phyloP scores from a whole-genome alignment of 2,888 invertebrate species.

The Bugula neritina region DNA sequence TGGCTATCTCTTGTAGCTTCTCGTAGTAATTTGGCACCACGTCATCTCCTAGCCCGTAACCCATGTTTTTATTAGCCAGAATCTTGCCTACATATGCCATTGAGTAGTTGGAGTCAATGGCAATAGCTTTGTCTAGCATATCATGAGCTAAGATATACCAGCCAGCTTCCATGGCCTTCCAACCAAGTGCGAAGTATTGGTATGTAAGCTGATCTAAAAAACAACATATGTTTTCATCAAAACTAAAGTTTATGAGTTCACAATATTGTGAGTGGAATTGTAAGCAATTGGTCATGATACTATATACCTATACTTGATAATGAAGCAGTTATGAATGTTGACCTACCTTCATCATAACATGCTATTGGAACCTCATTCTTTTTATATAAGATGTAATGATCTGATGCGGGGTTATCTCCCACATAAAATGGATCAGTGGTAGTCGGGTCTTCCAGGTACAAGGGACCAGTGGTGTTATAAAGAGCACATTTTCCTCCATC shows the following conservation, averaged over 20 bases:
- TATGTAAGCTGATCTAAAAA: neutral
- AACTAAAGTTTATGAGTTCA: no score
- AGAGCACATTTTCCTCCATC: slow-evolving; percentile 18
- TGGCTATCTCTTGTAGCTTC: neutral
- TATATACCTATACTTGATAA: no score
- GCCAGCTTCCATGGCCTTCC: slow-evolving; percentile 25
- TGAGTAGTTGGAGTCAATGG: neutral
- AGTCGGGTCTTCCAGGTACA: neutral
- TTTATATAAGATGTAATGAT: slow-evolving; percentile 12
- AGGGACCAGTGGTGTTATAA: neutral
- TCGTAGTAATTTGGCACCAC: neutral
- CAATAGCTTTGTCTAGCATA: slow-evolving; percentile 15
- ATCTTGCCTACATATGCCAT: slow-evolving; percentile 14
- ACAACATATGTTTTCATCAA: no score
- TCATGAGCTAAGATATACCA: slow-evolving; percentile 14
- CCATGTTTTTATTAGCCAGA: neutral
- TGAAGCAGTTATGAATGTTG: no score
- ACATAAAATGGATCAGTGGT: neutral
- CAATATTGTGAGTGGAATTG: no score
- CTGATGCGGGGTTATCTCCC: slow-evolving; percentile 9
- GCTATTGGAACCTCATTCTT: neutral
- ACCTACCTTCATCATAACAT: no score
- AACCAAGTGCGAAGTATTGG: neutral
- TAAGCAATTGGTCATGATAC: no score
- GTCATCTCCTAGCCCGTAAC: slow-evolving; percentile 5